Percentiles rank a stretch among this genome's conserved stretches.
Conservation (phyloP, 2,888 invertebrate genomes). For the Hirtodrosophila cameraria region DNA sequence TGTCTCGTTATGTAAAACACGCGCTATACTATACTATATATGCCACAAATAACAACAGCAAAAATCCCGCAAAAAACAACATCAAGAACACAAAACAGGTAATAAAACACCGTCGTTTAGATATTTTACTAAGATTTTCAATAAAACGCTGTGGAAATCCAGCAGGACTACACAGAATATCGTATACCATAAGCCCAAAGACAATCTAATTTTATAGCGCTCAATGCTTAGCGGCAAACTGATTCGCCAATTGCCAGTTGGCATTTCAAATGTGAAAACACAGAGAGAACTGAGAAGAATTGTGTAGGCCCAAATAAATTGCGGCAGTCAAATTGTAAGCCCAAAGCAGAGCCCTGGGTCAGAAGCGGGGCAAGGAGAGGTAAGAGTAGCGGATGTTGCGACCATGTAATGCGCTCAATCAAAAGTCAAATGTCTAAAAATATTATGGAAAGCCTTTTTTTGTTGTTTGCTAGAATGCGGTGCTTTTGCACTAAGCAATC, state of each 20-base stretch:
- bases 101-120: slow-evolving; percentile 77
- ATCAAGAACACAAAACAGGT: slow-evolving; percentile 57
- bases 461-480: slow-evolving; percentile 10
- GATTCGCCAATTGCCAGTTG: slow-evolving; percentile 45
- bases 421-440: slow-evolving; percentile 80
- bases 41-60: slow-evolving; percentile 23
- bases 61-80: slow-evolving; percentile 3
- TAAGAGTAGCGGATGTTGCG: not conserved
- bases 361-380: not conserved
- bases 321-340: slow-evolving; percentile 73
- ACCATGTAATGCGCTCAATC: slow-evolving; percentile 78
- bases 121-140: slow-evolving; percentile 77
- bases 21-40: slow-evolving; percentile 66
- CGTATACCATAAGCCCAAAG: slow-evolving; percentile 68
- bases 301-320: slow-evolving; percentile 64
- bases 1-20: slow-evolving; percentile 61
- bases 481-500: slow-evolving; percentile 22
- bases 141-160: slow-evolving; percentile 64
- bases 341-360: slow-evolving; percentile 10
- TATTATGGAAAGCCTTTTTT: slow-evolving; percentile 78
- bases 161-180: slow-evolving; percentile 38
- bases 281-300: not conserved
- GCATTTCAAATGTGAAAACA: slow-evolving; percentile 8
- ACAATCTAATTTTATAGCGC: slow-evolving; percentile 77
- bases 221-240: slow-evolving; percentile 35